These are phyloP conservation scores for Galagoides demidoff DNA, from an alignment of 2,797 vertebrate species.

Conservation along the genomic window DNA sequence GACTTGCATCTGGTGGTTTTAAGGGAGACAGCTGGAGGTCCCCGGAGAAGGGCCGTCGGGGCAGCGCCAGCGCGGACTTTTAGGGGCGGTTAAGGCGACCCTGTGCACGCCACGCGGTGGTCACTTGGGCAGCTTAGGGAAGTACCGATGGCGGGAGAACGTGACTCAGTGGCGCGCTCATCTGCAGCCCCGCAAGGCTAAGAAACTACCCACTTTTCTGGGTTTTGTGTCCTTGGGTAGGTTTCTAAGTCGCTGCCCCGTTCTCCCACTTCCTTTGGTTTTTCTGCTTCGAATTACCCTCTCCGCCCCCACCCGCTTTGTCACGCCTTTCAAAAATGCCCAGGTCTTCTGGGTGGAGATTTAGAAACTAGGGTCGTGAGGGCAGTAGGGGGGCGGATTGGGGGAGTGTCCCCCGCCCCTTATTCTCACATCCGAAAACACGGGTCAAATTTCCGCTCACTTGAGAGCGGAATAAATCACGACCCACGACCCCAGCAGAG, in stretches of 20 bases:
- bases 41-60: background rate
- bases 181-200: too few relatives aligned
- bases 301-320: constrained; percentile 55
- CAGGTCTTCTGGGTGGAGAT: constrained; percentile 52
- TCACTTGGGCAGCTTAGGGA: background rate
- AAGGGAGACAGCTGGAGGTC: background rate
- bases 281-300: constrained; percentile 67
- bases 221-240: background rate
- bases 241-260: background rate
- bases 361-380: constrained; percentile 65
- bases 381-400: background rate
- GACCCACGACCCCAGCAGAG: constrained; percentile 41
- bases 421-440: constrained; percentile 76
- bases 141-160: background rate
- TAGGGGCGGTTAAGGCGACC: background rate
- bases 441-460: constrained; percentile 77
- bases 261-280: constrained; percentile 67
- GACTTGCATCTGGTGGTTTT: background rate
- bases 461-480: constrained; percentile 76
- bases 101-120: fast-evolving
- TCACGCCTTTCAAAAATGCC: constrained; percentile 69
- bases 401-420: constrained; percentile 42
- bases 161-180: background rate
- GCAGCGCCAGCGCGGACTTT: background rate
- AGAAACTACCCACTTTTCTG: background rate